Conservation (phyloP, 2,797 vertebrate genomes). For the Tokudaia muenninki region DNA sequence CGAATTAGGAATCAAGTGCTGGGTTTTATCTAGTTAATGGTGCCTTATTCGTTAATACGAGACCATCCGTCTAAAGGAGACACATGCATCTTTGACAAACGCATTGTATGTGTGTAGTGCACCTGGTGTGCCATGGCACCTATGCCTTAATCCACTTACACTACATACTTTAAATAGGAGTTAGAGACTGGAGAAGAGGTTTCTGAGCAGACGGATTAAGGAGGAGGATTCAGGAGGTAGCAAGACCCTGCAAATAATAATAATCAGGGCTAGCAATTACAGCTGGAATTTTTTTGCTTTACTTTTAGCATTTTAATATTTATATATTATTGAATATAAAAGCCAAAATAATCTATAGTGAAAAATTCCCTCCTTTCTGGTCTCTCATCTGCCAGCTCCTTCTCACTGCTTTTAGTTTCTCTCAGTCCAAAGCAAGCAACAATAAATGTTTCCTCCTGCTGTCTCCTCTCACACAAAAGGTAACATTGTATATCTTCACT, state of each 20-base stretch:
- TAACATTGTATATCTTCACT: constrained; percentile 37
- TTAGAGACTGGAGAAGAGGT: constrained; percentile 31
- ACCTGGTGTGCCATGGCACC: neutral
- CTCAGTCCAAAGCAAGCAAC: constrained; percentile 5
- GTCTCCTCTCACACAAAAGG: neutral
- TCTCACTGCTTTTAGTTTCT: constrained; percentile 19
- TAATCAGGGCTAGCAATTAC: constrained; percentile 56
- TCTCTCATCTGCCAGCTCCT: constrained; percentile 14
- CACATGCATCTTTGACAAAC: constrained; percentile 10
- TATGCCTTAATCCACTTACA: neutral
- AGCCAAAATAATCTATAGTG: neutral
- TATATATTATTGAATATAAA: constrained; percentile 46
- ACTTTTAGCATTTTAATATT: constrained; percentile 49
- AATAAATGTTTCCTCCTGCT: constrained; percentile 57
- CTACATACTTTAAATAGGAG: constrained; percentile 45
- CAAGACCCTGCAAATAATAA: constrained; percentile 31
- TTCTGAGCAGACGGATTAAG: constrained; percentile 46
- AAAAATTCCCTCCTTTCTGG: neutral
- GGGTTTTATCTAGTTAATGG: constrained; percentile 40
- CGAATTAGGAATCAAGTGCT: constrained; percentile 34
- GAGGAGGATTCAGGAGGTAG: constrained; percentile 44
- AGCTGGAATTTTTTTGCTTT: neutral
- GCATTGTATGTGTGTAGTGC: neutral
- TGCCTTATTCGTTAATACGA: neutral
- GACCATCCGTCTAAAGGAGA: constrained; percentile 4